These are phyloP conservation scores for Seira ritae DNA, from an alignment of 2,888 invertebrate species.

Conservation along the genomic window DNA sequence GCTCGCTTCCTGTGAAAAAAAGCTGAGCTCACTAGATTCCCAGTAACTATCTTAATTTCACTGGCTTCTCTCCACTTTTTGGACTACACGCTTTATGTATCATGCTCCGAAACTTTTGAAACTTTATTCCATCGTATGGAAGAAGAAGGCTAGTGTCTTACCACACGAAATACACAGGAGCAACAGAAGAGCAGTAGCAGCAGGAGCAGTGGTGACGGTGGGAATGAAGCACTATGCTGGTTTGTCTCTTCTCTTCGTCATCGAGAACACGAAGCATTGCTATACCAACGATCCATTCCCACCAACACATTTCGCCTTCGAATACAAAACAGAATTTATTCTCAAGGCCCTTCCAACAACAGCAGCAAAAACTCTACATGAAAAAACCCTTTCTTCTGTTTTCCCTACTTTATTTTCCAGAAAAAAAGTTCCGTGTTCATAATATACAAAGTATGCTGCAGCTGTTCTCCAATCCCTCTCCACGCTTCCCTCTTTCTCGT, in stretches of 20 bases:
- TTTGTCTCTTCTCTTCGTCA: conserved; percentile 17
- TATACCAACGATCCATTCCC: conserved; percentile 14
- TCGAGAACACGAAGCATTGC: not conserved
- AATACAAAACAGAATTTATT: conserved; percentile 20
- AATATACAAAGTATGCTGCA: not conserved
- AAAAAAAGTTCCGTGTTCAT: conserved; percentile 6
- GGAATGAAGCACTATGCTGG: not conserved
- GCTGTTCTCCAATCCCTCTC: conserved; percentile 17
- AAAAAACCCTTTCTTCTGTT: conserved; percentile 22
- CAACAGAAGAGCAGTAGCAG: not conserved
- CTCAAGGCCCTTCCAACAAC: conserved; percentile 40
- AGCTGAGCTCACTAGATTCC: conserved; percentile 26
- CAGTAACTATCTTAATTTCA: conserved; percentile 52
- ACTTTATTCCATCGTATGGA: not conserved
- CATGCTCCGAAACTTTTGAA: conserved; percentile 21
- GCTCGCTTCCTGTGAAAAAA: conserved; percentile 22
- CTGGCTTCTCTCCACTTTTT: conserved; percentile 43
- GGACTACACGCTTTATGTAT: conserved; percentile 43
- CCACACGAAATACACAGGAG: too few relatives aligned
- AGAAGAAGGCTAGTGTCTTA: not conserved
- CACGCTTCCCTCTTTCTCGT: conserved; percentile 15
- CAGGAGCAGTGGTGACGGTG: conserved; percentile 3
- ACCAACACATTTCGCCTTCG: conserved; percentile 9
- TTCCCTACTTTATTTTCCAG: conserved; percentile 1
- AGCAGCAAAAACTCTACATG: conserved; percentile 18